These are phyloP conservation scores for Hyperopisus bebe DNA, from an alignment of 2,113 vertebrate genomes.

Conservation along the genomic window DNA sequence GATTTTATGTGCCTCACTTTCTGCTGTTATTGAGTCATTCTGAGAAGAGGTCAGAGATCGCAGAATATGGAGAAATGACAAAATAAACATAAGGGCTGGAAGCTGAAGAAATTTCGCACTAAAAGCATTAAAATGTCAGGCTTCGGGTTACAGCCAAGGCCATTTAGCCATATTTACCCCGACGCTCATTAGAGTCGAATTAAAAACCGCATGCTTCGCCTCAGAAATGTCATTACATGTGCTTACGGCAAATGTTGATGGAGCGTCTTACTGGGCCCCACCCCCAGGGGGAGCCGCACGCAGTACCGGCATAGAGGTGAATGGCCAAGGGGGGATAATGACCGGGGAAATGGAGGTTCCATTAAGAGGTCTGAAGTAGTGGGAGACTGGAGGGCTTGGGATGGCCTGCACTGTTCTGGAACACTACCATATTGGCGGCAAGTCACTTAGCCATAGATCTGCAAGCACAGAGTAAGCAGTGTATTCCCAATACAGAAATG, in stretches of 20 bases:
- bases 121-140: conserved; percentile 11
- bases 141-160: neutral
- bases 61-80: neutral
- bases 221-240: conserved; percentile 18
- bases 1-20: neutral
- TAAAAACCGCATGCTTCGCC: conserved; percentile 15
- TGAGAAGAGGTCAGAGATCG: neutral
- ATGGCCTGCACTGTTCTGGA: neutral
- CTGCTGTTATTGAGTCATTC: neutral
- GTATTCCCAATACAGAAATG: neutral
- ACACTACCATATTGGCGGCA: neutral
- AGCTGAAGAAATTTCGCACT: neutral
- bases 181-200: conserved; percentile 5
- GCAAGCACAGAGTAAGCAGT: neutral
- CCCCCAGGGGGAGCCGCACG: neutral
- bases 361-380: neutral
- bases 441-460: neutral
- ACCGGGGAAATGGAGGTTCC: neutral
- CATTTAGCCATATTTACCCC: conserved; percentile 2
- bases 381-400: neutral
- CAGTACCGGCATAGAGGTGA: neutral
- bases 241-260: neutral
- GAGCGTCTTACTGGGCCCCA: neutral
- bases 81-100: neutral
- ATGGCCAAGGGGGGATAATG: neutral